These are phyloP conservation scores for Gryllus bimaculatus DNA, from an alignment of 1,140 invertebrate species.

Conservation along the genomic window DNA sequence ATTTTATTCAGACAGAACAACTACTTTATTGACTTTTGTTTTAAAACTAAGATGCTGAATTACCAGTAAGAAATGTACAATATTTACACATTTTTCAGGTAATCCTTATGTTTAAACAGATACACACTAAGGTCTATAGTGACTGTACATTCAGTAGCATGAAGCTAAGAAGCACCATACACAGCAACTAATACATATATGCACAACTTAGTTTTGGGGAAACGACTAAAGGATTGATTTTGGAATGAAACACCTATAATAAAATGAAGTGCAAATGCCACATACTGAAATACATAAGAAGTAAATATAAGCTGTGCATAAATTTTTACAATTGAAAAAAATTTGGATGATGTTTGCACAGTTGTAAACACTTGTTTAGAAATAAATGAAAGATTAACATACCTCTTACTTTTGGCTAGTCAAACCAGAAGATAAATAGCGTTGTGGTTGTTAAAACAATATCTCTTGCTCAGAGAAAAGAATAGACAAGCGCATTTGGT, in stretches of 20 bases:
- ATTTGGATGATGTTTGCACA: background rate
- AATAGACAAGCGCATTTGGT: background rate
- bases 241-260: constrained; percentile 1
- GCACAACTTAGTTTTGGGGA: background rate
- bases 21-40: constrained; percentile 19
- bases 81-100: constrained; percentile 18
- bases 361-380: background rate
- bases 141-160: constrained; percentile 20
- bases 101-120: constrained; percentile 13
- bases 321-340: background rate
- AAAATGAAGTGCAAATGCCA: constrained; percentile 9
- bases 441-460: background rate
- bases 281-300: background rate
- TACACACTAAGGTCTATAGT: constrained; percentile 6
- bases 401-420: background rate
- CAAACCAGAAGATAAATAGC: constrained; percentile 3
- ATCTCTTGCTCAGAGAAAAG: constrained; percentile 10
- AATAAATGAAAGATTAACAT: background rate
- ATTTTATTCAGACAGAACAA: constrained; percentile 8
- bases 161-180: constrained; percentile 18
- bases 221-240: background rate
- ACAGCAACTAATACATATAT: constrained; percentile 14
- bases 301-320: background rate
- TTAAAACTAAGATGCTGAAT: constrained; percentile 17
- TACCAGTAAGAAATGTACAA: constrained; percentile 23